Percentiles rank a stretch among this genome's conserved stretches.
These are phyloP conservation scores for Tryphoninae sp. DNA, from an alignment of 2,888 invertebrate species.

Conservation along the genomic window DNA sequence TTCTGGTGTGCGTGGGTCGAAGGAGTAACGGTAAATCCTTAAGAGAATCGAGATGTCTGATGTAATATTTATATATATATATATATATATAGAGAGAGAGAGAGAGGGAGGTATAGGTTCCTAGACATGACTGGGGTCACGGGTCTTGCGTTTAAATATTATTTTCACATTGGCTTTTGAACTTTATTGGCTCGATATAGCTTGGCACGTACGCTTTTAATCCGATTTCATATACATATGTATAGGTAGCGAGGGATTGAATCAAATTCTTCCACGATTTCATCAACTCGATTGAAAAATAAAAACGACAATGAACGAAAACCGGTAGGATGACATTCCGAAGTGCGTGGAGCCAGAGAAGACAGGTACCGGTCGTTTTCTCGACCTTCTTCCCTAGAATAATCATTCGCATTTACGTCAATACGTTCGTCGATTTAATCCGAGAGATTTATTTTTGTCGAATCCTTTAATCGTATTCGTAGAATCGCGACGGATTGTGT, in stretches of 20 bases:
- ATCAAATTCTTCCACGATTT: neutral
- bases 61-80: conserved; percentile 1
- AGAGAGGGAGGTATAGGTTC: too few species aligned
- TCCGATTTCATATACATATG: neutral
- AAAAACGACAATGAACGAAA: conserved; percentile 16
- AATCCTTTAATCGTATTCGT: neutral
- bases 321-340: conserved; percentile 61
- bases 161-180: conserved; percentile 2
- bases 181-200: neutral
- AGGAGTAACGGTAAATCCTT: conserved; percentile 50
- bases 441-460: neutral
- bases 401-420: conserved; percentile 31
- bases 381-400: conserved; percentile 18
- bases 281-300: neutral
- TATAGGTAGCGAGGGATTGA: neutral
- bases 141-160: neutral
- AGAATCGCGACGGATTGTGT: neutral
- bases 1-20: conserved; percentile 37
- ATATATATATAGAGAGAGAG: neutral
- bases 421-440: too few species aligned
- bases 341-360: neutral
- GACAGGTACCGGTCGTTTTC: conserved; percentile 49
- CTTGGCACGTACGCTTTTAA: neutral
- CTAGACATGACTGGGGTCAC: neutral
- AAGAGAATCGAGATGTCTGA: conserved; percentile 32